Conservation (phyloP, 2,888 invertebrate genomes). For the Dinocampus coccinellae region DNA sequence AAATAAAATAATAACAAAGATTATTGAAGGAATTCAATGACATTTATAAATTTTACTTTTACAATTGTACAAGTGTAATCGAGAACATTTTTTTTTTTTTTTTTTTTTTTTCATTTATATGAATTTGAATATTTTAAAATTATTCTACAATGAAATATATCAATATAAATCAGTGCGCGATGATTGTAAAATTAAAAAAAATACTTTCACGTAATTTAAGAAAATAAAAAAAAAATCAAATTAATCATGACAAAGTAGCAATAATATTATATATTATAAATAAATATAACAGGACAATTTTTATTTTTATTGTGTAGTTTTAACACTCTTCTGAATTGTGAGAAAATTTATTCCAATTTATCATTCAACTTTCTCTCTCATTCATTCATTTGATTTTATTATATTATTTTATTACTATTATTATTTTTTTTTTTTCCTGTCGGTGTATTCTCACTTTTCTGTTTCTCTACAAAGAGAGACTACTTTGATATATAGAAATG, state of each 20-base stretch:
- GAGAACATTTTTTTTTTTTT: too few relatives aligned
- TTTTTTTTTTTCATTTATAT: neutral
- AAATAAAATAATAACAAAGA: neutral
- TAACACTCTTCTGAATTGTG: neutral
- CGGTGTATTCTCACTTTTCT: too few relatives aligned
- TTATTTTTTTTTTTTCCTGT: neutral
- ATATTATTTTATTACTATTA: too few relatives aligned
- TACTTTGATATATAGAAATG: constrained; percentile 40
- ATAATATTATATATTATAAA: too few relatives aligned
- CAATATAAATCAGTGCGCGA: neutral
- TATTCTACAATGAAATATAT: neutral
- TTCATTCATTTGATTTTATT: too few relatives aligned
- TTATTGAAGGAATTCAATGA: neutral
- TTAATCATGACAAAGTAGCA: constrained; percentile 5
- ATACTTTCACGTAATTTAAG: neutral
- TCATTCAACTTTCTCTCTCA: neutral
- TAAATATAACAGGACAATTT: constrained; percentile 3
- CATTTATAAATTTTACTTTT: neutral
- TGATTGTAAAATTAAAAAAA: neutral
- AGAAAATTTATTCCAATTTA: neutral
- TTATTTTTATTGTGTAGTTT: neutral
- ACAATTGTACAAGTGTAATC: neutral
- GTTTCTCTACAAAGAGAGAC: neutral
- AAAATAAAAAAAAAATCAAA: neutral
- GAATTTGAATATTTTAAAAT: neutral